Evolutionary conservation across 2,888 invertebrate genomes (phyloP).

Genomic region (Euproctis similis): DNA sequence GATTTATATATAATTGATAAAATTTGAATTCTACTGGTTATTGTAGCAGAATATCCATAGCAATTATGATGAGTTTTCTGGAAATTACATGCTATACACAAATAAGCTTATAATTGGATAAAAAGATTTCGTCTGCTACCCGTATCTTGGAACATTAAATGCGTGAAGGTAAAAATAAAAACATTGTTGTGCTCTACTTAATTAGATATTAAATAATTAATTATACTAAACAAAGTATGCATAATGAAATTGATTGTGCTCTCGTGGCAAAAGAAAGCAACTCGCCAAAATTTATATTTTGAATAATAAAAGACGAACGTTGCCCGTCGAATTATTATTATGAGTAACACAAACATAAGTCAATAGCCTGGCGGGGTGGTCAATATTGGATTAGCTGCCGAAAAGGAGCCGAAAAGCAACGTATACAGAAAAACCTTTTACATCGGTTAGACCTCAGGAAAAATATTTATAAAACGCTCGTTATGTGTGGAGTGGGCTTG

Average conservation of each 20-base stretch:
- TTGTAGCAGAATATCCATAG: no score
- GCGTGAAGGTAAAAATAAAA: no score
- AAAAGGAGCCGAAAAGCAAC: constrained; percentile 76
- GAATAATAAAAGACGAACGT: constrained; percentile 69
- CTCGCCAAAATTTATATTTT: constrained; percentile 70
- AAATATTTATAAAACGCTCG: constrained; percentile 68
- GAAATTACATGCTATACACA: no score
- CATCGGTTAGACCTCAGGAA: constrained; percentile 65
- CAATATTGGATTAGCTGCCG: constrained; percentile 75
- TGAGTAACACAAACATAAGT: constrained; percentile 73
- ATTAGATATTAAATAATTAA: constrained; percentile 23
- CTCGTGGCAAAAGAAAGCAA: constrained; percentile 52
- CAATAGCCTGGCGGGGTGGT: constrained; percentile 72
- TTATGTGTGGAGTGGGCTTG: constrained; percentile 42
- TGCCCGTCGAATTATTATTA: constrained; percentile 66
- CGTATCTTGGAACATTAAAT: no score
- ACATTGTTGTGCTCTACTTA: no score
- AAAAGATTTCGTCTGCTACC: no score
- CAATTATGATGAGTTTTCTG: no score
- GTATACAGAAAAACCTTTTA: constrained; percentile 77
- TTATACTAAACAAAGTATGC: constrained; percentile 24
- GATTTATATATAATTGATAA: no score
- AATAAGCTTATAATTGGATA: no score
- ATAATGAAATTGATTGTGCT: constrained; percentile 36
- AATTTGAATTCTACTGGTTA: no score